Percentiles rank a stretch among this genome's conserved stretches.
These are phyloP conservation scores for Trachelus stipa DNA, from an alignment of 2,888 invertebrate species.

Conservation along the genomic window DNA sequence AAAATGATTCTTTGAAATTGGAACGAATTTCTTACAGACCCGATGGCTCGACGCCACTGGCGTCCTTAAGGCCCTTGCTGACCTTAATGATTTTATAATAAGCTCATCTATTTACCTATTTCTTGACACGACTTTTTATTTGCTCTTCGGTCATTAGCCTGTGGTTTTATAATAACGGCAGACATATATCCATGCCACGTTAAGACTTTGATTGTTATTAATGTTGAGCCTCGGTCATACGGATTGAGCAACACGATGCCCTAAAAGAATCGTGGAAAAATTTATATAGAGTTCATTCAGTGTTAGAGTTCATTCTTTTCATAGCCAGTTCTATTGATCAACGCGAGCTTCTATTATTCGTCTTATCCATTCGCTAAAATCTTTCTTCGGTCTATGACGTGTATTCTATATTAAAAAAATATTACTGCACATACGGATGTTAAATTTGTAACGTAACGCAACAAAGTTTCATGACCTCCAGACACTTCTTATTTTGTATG, in stretches of 20 bases:
- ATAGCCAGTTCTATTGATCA: not conserved
- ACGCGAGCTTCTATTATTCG: not conserved
- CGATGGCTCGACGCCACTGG: conserved; percentile 1
- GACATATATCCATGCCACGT: conserved; percentile 15
- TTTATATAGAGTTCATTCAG: not conserved
- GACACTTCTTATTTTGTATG: not conserved
- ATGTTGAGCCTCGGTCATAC: conserved; percentile 1
- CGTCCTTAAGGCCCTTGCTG: conserved; percentile 23
- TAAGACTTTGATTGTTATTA: conserved; percentile 22
- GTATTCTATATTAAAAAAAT: not conserved
- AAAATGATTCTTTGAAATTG: not conserved
- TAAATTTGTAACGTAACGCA: not conserved
- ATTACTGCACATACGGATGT: not conserved
- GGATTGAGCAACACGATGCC: not conserved
- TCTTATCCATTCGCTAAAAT: not conserved
- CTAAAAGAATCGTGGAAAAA: not conserved
- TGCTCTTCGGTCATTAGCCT: conserved; percentile 20
- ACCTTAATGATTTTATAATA: conserved; percentile 56
- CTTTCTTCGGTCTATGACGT: not conserved
- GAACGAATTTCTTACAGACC: not conserved
- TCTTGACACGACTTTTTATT: conserved; percentile 23
- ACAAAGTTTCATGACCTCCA: not conserved
- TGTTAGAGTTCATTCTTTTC: not conserved
- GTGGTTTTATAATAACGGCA: conserved; percentile 17
- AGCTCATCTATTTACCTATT: conserved; percentile 34